A percentile compares a stretch with the other conserved stretches of the same genome.
Conservation (phyloP, 2,113 vertebrate species). For the Archocentrus centrarchus region DNA sequence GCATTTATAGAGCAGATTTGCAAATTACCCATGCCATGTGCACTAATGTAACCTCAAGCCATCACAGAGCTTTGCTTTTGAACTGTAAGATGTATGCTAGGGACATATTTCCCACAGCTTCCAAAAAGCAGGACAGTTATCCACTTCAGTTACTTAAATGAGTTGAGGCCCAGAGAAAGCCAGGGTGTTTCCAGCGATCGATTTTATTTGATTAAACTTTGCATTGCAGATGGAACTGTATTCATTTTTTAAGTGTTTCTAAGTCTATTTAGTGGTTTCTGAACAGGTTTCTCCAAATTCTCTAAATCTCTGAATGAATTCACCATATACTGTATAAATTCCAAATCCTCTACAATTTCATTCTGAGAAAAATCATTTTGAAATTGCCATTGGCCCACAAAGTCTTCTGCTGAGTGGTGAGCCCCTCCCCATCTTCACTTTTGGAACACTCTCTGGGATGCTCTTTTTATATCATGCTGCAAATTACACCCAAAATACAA, state of each 20-base stretch:
- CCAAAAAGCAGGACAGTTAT: too few species aligned
- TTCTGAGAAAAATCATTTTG: background rate
- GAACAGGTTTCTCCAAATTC: background rate
- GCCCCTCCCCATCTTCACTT: background rate
- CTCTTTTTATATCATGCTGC: background rate
- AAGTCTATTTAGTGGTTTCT: background rate
- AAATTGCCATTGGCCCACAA: background rate
- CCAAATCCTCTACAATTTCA: background rate
- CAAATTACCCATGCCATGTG: background rate
- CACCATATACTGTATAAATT: background rate
- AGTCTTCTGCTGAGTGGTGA: background rate
- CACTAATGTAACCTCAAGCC: background rate
- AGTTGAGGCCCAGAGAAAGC: background rate
- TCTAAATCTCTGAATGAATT: background rate
- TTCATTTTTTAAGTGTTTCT: background rate
- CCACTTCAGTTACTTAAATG: background rate
- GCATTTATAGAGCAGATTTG: background rate
- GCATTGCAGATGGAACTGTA: too few species aligned
- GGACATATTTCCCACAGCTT: too few species aligned
- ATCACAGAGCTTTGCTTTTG: too few species aligned
- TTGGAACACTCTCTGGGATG: background rate
- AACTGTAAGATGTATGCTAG: too few species aligned
- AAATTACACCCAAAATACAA: background rate
- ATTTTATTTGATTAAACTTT: background rate
- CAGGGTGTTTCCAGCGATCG: background rate